These are phyloP conservation scores for Proteles cristata DNA, from an alignment of 2,113 vertebrate genomes.

Conservation along the genomic window DNA sequence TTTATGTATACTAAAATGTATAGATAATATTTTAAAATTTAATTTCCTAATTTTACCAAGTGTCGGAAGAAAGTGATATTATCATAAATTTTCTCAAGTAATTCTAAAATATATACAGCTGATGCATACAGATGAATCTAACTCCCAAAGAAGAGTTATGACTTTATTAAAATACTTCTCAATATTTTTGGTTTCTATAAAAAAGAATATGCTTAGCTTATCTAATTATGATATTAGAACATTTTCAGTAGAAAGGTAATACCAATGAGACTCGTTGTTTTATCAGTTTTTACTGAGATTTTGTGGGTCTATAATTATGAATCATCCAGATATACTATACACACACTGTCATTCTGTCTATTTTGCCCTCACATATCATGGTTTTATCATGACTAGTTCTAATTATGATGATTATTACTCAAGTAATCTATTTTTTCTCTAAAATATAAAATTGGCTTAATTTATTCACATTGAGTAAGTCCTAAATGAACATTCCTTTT, in stretches of 20 bases:
- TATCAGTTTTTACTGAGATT: conserved; percentile 32
- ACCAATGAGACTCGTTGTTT: conserved; percentile 22
- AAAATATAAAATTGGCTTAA: conserved; percentile 33
- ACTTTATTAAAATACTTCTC: neutral
- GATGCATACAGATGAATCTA: neutral
- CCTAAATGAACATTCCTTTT: conserved; percentile 9
- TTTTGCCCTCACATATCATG: neutral
- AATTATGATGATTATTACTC: conserved; percentile 33
- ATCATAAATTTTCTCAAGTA: neutral
- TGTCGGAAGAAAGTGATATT: neutral
- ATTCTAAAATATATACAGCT: conserved; percentile 3
- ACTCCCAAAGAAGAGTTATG: neutral
- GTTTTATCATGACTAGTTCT: conserved; percentile 13
- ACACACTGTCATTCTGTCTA: neutral
- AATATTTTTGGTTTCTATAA: conserved; percentile 47
- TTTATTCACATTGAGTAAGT: conserved; percentile 40
- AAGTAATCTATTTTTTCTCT: conserved; percentile 25
- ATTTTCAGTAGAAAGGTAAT: neutral
- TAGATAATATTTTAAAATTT: neutral
- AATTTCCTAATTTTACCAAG: neutral
- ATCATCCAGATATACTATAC: neutral
- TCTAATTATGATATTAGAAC: conserved; percentile 9
- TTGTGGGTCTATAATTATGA: conserved; percentile 8
- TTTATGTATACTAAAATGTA: neutral
- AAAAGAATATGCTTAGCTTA: neutral